Evolutionary conservation across 2,888 invertebrate genomes (phyloP), one percentile per base, ranked within the genome.

Genomic region (Drosophila nr. perissopoda): DNA sequence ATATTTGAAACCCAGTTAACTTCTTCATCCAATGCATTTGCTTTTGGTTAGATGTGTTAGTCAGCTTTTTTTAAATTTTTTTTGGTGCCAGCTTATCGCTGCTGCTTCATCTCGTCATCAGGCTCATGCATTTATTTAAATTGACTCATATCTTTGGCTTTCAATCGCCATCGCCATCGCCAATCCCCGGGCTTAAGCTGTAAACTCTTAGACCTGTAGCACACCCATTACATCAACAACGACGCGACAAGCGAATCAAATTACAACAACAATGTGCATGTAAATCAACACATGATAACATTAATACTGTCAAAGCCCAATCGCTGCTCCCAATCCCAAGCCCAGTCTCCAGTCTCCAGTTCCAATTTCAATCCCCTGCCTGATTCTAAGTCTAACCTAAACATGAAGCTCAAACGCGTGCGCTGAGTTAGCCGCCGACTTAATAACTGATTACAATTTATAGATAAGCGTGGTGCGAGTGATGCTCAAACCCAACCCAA

Each of bases 381-480:
- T 46, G 61, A 70, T 54, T 62, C 79, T 42, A 61, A 56, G 54
- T 40, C 56, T 21, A 56, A 69, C 52, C 51, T 66, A 52, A 42
- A 71, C 57, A 51, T 46, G 46, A 51, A 59, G 40, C 53, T 49
- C 49, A 16, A 72, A 73, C 87, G 87, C 89, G 87, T 86, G 87
- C 79, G 81, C 60, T 25, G 59, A 70, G 61, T 65, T 78, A 74
- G 73, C 49, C 68, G 69, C 64, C 48, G 72, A 78, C 84, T 92
- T 92, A 91, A 91, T 91, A 91, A 89, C 91, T 91, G 91, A 91
- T 91, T 87, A 92, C 89, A 85, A 89, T 88, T 91, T 88, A 82
- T 75, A 84, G 91, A 91, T 91, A 91, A 84, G 79, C 83, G 62
- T 27, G 48, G 54, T 56, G 64, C 65, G 29, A 46, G 25, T 27